Conservation (phyloP, 1,140 invertebrate species). For the Vollenhovia emeryi region DNA sequence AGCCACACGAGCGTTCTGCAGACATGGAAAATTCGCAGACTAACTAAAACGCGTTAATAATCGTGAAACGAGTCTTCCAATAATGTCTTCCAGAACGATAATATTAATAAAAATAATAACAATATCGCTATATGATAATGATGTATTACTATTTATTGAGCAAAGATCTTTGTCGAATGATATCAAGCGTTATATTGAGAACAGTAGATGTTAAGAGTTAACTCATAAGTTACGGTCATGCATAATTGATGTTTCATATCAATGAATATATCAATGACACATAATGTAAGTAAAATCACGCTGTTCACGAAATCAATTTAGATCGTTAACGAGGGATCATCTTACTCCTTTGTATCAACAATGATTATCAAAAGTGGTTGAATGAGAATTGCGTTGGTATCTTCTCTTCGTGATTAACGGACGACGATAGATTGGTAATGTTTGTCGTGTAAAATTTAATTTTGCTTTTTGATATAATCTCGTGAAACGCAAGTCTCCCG, state of each 20-base stretch:
- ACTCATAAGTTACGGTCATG: slow-evolving; percentile 63
- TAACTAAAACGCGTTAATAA: slow-evolving; percentile 67
- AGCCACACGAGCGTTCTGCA: slow-evolving; percentile 34
- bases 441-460: background rate
- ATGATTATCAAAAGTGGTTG: slow-evolving; percentile 11
- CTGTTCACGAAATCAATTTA: slow-evolving; percentile 48
- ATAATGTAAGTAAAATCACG: slow-evolving; percentile 64
- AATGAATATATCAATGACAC: slow-evolving; percentile 52
- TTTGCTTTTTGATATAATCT: slow-evolving; percentile 14
- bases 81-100: slow-evolving; percentile 74
- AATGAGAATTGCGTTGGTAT: slow-evolving; percentile 24
- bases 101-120: slow-evolving; percentile 60
- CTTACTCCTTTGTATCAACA: slow-evolving; percentile 42
- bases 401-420: slow-evolving; percentile 39
- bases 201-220: slow-evolving; percentile 71
- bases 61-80: slow-evolving; percentile 73
- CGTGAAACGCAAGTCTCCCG: slow-evolving; percentile 69
- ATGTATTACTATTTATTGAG: slow-evolving; percentile 67
- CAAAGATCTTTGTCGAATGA: slow-evolving; percentile 68
- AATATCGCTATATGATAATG: slow-evolving; percentile 40
- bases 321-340: slow-evolving; percentile 28
- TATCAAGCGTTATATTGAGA: slow-evolving; percentile 73
- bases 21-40: slow-evolving; percentile 52
- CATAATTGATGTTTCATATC: slow-evolving; percentile 60
- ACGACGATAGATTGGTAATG: background rate